Conservation (phyloP, 2,113 vertebrate species). For the Mionectes macconnelli region DNA sequence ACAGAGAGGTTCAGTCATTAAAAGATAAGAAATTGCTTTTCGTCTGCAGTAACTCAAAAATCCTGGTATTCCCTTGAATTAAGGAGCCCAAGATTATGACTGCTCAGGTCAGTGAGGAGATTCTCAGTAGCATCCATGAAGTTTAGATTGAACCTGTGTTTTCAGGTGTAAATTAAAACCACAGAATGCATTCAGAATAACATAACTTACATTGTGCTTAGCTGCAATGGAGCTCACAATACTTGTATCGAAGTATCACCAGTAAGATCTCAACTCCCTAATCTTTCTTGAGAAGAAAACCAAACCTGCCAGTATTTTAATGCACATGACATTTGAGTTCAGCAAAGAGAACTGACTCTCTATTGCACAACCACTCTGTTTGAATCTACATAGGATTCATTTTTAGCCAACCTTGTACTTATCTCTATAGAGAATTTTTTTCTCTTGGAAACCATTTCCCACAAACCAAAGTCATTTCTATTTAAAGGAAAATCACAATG, state of each 20-base stretch:
- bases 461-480: background rate
- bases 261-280: background rate
- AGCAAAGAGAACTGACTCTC: background rate
- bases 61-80: background rate
- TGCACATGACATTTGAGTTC: background rate
- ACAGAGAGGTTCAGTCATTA: background rate
- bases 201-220: background rate
- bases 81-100: background rate
- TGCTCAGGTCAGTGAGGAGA: background rate
- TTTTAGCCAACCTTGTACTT: background rate
- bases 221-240: background rate
- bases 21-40: background rate
- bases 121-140: background rate
- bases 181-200: background rate
- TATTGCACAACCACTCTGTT: background rate
- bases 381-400: background rate
- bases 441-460: background rate
- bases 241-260: background rate
- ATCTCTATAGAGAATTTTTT: background rate
- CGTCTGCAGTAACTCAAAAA: background rate
- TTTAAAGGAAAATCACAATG: constrained; percentile 4
- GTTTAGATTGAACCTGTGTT: background rate
- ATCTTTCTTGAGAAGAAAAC: background rate
- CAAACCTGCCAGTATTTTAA: background rate
- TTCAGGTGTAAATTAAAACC: background rate